Evolutionary conservation across 2,113 vertebrate genomes (phyloP), one percentile per base, ranked within the genome.

Genomic region (Saimiri boliviensis): DNA sequence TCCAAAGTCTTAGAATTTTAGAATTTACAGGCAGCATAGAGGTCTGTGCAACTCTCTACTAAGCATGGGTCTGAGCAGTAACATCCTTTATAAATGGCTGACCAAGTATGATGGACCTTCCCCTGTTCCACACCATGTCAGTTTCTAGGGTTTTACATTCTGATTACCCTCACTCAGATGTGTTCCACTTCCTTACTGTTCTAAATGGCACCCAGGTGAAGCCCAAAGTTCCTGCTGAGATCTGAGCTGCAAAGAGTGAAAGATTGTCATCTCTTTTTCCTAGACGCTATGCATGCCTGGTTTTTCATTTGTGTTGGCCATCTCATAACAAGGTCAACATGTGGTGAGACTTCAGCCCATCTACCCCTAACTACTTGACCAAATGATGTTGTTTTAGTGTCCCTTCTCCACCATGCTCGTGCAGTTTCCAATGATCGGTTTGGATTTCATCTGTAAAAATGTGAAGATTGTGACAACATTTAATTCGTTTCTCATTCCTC

Each of bases 351-450:
- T 8, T 25, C 52, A 37, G 19, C 6, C 49, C 35, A 8, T 8
- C 6, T 30, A 12, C 4, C 7, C 9, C 27, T 2, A 20, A 5
- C 45, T 5, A 63, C 5, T 1, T 6, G 10, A 19, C 60, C 70
- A 37, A 2, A 0, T 4, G 30, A 77, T 3, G 23, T 1, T 20
- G 2, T n/a, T 3, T 27, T 27, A 12, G 1, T 9, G 25, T n/a
- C 4, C 21, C 27, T 47, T 77, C 49, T 79, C 8, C 0, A 6
- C 35, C 21, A 3, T 3, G 11, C 5, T 20, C 19, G 4, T 6
- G 47, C 30, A 86, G 20, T 14, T 42, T 35, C 2, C 6, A 19
- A 56, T 47, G 11, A 30, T 71, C 30, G 71, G 23, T 49, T 73
- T 83, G 27, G 4, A 58, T 47, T 80, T 70, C 23, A 63, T 40